phyloP scores from a whole-genome alignment of 2,113 vertebrate genomes.

The Pan troglodytes region NHGRI_mPanTro3-v2.1_pri NC_072404.2:73167001-73167500 shows the following conservation, averaged over 20 bases:
- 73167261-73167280: slow-evolving; percentile 96
- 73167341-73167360: no score
- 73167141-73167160: slow-evolving; percentile 98
- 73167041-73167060: neutral
- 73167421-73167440: rapidly evolving
- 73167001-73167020: no score
- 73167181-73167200: slow-evolving; percentile 96
- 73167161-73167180: slow-evolving; percentile 96
- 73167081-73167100: slow-evolving; percentile 96
- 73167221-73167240: slow-evolving; percentile 99
- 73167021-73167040: slow-evolving; percentile 80
- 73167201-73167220: slow-evolving; percentile 93
- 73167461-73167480: rapidly evolving
- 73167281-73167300: rapidly evolving
- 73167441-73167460: neutral
- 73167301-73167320: rapidly evolving
- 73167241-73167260: slow-evolving; percentile 98
- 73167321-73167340: neutral
- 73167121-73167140: slow-evolving; percentile 99
- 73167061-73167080: neutral
- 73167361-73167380: neutral
- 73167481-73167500: rapidly evolving
- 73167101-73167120: slow-evolving; percentile 93
- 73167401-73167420: rapidly evolving
- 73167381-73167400: neutral